Conservation (phyloP, 2,113 vertebrate genomes). For the Microcebus lehilahytsara region DNA sequence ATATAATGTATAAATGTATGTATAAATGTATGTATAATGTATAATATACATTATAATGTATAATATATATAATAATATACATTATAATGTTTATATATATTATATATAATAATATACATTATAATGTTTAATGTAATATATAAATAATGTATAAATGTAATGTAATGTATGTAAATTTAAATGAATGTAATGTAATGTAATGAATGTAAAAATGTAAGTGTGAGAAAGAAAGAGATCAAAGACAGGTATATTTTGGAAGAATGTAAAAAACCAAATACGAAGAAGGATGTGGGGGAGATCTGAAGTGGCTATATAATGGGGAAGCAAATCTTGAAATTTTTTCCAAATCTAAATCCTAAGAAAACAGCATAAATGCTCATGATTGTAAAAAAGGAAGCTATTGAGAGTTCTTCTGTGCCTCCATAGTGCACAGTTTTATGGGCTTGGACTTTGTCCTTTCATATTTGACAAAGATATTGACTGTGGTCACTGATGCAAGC, state of each 20-base stretch:
- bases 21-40: no score
- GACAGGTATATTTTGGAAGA: not conserved
- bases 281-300: not conserved
- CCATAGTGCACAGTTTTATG: not conserved
- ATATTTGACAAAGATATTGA: slow-evolving; percentile 36
- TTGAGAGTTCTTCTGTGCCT: not conserved
- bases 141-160: no score
- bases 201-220: no score
- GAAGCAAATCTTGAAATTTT: not conserved
- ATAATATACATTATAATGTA: no score
- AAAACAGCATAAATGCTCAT: not conserved
- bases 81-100: no score
- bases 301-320: not conserved
- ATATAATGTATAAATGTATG: no score
- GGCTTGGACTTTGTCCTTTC: slow-evolving; percentile 17
- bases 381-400: not conserved
- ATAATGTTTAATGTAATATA: no score
- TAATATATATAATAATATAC: no score
- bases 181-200: no score
- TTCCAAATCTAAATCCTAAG: not conserved
- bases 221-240: not conserved
- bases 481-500: not conserved
- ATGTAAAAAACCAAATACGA: not conserved
- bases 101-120: no score
- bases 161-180: no score